Evolutionary conservation across 2,797 vertebrate genomes (phyloP), one percentile per base, ranked within the genome.

Genomic region (Hipposideros larvatus): DNA sequence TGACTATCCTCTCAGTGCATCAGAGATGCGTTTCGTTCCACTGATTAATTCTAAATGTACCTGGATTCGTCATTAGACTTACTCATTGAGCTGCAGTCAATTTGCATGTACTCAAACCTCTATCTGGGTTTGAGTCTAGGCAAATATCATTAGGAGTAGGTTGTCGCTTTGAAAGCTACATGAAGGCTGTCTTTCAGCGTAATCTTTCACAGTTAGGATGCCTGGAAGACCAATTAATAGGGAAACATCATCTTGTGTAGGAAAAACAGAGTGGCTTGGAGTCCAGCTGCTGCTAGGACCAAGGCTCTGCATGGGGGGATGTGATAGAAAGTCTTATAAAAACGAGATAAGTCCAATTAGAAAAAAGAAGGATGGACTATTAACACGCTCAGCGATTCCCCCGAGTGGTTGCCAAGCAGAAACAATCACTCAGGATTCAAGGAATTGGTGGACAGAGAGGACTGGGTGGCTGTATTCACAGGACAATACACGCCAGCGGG

Each of bases 401-500:
- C 4, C 3, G 68, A 13, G 37, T 53, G 18, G 57, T 0, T 13
- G 57, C 43, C 73, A 57, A 51, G 46, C 28, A 18, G 19, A 14
- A 48, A 16, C 1, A 5, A 43, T 48, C 31, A 0, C 41, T 13
- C 9, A 7, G n/a, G 73, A 22, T 18, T 57, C n/a, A 59, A 68
- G 10, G 66, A 37, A 2, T 19, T 4, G 2, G 26, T 9, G 7
- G 8, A 31, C 1, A 0, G 16, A 85, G 14, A 55, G 24, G 26
- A 7, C 46, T 11, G 21, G 28, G 26, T 11, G 21, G 28, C 31
- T 14, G 53, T 26, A 24, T 7, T 37, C 51, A 13, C 41, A 31
- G 21, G 34, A 41, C 2, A 13, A 70, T 3, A 31, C 46, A 22
- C 18, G 1, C 2, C 0, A 2, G 19, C 1, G 2, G 34, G 14